Base-by-base conservation (phyloP, 2,113 vertebrate species). In the Nettapus auritus region DNA sequence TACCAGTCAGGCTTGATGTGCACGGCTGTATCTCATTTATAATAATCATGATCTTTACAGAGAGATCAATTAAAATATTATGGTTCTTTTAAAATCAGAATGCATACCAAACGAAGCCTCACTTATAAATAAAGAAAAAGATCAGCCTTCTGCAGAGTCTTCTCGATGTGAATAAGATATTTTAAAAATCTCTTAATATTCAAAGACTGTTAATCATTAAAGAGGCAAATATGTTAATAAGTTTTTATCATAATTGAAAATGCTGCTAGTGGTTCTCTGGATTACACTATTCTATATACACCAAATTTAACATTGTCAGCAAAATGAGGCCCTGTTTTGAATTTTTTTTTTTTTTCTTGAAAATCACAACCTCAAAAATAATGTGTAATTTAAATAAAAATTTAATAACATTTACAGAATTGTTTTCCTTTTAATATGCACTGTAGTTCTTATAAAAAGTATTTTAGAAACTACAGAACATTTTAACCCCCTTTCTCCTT, bases 11-110 rank as follows among this genome's bases (percentile, higher is more conserved):
- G 74, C 73, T 96, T 94, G 94, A 96, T 89, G 78, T 90, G 91
- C 84, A 94, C 38, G 34, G 55, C n/a, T 76, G 50, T 97, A 81
- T 95, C 86, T 95, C 95, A 86, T 96, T 63, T 90, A 89, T 94
- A 96, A 91, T 85, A 85, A 80, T 91, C 88, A 86, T 50, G 82
- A 94, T 91, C 57, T 81, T 92, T 92, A 89, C 34, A 77, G 88
- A 97, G 86, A 91, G 50, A 88, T 94, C 62, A 92, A 96, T 94
- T 97, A 83, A 94, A 97, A 95, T 96, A 96, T 85, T 93, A 77
- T 91, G 93, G 60, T 93, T 71, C 88, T 73, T 90, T 96, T 96
- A 89, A 68, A 95, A 93, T 79, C 76, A 50, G 48, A 85, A 95
- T 93, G 96, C 94, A 94, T 96, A 83, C 94, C 62, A 95, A 82